Percentiles rank a stretch among this genome's conserved stretches.
phyloP scores from a whole-genome alignment of 2,113 vertebrate genomes.

The Pluvialis apricaria region DNA sequence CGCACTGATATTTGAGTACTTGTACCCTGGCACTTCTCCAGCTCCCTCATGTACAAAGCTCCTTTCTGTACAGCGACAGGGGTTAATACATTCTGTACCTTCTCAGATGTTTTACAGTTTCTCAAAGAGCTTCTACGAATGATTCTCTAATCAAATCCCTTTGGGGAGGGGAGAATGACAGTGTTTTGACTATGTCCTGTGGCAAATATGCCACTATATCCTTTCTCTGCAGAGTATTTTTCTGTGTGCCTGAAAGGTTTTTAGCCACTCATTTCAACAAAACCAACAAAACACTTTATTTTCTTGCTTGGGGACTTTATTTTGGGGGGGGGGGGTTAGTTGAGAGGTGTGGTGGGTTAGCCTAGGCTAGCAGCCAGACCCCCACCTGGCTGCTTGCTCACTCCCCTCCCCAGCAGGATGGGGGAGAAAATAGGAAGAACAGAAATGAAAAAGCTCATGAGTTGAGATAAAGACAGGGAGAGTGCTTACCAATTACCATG shows the following conservation, averaged over 20 bases:
- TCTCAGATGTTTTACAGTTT: slow-evolving; percentile 45
- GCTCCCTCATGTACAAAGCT: slow-evolving; percentile 17
- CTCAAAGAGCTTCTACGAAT: background rate
- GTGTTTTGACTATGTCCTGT: background rate
- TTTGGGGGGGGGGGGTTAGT: background rate
- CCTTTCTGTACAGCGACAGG: slow-evolving; percentile 1
- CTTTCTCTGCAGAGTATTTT: background rate
- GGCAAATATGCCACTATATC: background rate
- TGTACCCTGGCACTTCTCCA: slow-evolving; percentile 33
- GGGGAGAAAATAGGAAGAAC: background rate
- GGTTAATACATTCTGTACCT: slow-evolving; percentile 54
- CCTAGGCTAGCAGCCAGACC: background rate
- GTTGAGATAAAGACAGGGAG: background rate
- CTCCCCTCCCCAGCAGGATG: background rate
- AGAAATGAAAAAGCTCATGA: background rate
- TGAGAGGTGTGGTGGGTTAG: background rate
- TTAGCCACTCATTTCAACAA: background rate
- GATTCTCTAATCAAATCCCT: slow-evolving; percentile 14
- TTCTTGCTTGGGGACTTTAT: background rate
- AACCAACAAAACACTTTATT: background rate
- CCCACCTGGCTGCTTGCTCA: background rate
- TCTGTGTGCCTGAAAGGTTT: background rate
- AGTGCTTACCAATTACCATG: background rate
- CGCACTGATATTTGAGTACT: background rate
- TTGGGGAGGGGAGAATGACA: background rate